Evolutionary conservation across 1,140 invertebrate genomes (phyloP).

Genomic region (Scaptomyza graminum): DNA sequence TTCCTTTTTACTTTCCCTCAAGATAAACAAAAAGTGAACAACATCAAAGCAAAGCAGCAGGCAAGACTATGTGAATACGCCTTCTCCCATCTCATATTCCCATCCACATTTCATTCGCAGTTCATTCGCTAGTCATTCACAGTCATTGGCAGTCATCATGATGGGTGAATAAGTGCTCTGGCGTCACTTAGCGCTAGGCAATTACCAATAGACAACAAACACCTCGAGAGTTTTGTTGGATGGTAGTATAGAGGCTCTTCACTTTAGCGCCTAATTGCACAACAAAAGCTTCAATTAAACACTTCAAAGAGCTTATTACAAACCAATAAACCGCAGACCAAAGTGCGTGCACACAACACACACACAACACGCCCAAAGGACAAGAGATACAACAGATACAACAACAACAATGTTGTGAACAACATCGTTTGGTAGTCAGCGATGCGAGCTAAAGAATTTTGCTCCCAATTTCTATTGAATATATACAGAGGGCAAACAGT

Average conservation of each 20-base stretch:
- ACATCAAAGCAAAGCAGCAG: conserved; percentile 27
- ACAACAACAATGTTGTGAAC: conserved; percentile 37
- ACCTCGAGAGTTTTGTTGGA: conserved; percentile 21
- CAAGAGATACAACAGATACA: conserved; percentile 4
- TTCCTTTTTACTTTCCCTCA: neutral
- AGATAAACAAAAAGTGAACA: conserved; percentile 30
- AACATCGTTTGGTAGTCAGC: conserved; percentile 18
- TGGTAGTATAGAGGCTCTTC: conserved; percentile 26
- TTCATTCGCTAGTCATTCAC: conserved; percentile 12
- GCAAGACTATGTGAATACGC: too few relatives aligned
- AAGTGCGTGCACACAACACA: conserved; percentile 50
- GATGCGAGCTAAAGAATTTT: conserved; percentile 39
- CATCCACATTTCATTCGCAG: conserved; percentile 8
- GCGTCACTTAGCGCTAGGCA: conserved; percentile 37
- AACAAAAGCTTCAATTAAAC: conserved; percentile 82
- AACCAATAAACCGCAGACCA: conserved; percentile 76
- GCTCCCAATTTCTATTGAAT: conserved; percentile 26
- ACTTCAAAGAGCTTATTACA: conserved; percentile 82
- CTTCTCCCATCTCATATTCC: conserved; percentile 2
- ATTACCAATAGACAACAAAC: conserved; percentile 51
- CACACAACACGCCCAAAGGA: conserved; percentile 7
- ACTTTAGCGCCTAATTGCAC: conserved; percentile 78
- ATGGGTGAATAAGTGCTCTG: conserved; percentile 5
- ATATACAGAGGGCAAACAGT: conserved; percentile 2
- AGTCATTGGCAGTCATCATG: conserved; percentile 2